These are phyloP conservation scores for Aphyosemion australe DNA, from an alignment of 2,113 vertebrate genomes.

Conservation along the genomic window DNA sequence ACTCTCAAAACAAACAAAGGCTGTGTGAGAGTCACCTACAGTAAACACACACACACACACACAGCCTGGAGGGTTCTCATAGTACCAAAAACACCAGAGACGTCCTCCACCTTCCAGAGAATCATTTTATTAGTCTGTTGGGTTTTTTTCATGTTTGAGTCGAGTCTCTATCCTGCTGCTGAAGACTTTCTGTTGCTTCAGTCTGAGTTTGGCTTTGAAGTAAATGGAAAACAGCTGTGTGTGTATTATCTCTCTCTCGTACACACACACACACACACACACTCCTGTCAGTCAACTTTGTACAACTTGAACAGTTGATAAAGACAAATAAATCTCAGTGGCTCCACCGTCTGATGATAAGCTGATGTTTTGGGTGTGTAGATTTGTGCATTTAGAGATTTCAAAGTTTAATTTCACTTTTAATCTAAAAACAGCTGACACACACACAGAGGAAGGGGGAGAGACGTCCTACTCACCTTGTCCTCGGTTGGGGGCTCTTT, in stretches of 20 bases:
- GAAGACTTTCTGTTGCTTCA: conserved; percentile 14
- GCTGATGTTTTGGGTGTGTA: too few relatives aligned
- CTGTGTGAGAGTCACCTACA: conserved; percentile 39
- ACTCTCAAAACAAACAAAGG: conserved; percentile 56
- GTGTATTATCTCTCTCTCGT: conserved; percentile 24
- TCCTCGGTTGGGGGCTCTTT: conserved; percentile 71
- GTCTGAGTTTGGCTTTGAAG: conserved; percentile 44
- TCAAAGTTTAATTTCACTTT: background rate
- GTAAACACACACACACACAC: conserved; percentile 48
- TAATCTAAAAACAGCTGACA: background rate
- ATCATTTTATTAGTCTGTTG: conserved; percentile 6
- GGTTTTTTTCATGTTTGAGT: conserved; percentile 9
- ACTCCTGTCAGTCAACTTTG: conserved; percentile 46
- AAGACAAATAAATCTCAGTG: conserved; percentile 40
- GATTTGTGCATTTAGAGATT: background rate
- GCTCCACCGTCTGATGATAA: conserved; percentile 4
- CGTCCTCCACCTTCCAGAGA: background rate
- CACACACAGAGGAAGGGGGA: conserved; percentile 1
- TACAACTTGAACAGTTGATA: conserved; percentile 48
- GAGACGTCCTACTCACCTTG: conserved; percentile 75
- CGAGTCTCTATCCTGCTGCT: background rate
- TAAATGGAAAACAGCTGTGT: conserved; percentile 65
- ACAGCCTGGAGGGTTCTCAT: conserved; percentile 27
- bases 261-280: conserved; percentile 27
- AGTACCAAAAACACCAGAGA: background rate